Evolutionary conservation across 1,140 invertebrate species (phyloP), one percentile per base, ranked within the genome.

Genomic region (Ctenoplectra terminalis): DNA sequence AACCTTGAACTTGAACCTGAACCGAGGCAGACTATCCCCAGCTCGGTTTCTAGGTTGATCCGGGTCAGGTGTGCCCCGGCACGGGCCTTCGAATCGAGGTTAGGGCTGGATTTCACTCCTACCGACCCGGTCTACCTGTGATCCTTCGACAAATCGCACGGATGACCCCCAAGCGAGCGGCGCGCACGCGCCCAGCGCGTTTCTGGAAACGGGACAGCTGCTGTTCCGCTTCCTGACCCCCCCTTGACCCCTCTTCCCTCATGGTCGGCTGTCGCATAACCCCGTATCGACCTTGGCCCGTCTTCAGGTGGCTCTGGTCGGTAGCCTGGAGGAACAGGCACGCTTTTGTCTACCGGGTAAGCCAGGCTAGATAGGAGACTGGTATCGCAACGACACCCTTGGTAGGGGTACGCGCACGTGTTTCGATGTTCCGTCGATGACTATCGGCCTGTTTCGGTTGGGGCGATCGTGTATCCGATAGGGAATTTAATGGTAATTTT

Each of bases 1-100:
- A 81, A 52, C 88, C 88, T 73, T 89, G 88, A 89, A 89, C 88
- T 90, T 90, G 88, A 90, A 90, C 87, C 82, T 76, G 82, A 81
- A 66, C 43, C 81, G 74, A 83, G 58, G 66, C 37, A 50, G 74
- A 81, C 54, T 46, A 34, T 56, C 26, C 37, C 46, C 50, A 29
- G 52, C 66, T 80, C 70, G 48, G 31, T 75, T 80, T 75, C 71
- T 75, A 75, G 79, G 79, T 81, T 81, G 79, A 81, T 64, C 72
- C 72, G 72, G 79, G 79, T 81, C 79, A 81, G 79, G 72, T 81
- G 72, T 81, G 72, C 52, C 69, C 37, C 77, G 46, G 43, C 50
- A 50, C 61, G 61, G 72, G 60, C 61, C 72, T 75, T 29, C 43
- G 79, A 48, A 75, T 60, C 52, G 72, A 74, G 79, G 79, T 75